Conservation (phyloP, 2,113 vertebrate species). For the Caracal caracal region DNA sequence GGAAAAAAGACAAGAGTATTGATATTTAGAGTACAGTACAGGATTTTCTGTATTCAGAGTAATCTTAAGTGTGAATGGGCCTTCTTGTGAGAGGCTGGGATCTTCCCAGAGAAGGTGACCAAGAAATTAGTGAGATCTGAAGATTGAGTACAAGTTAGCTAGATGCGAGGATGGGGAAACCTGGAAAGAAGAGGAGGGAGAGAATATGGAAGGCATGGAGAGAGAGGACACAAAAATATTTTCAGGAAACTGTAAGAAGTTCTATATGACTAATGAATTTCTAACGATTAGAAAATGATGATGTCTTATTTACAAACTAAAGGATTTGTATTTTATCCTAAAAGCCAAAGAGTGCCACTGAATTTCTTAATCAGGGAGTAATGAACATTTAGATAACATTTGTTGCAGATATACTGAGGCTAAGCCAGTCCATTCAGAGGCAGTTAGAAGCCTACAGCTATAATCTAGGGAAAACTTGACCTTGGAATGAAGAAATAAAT, state of each 20-base stretch:
- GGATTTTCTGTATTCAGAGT: not conserved
- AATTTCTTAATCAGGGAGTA: not conserved
- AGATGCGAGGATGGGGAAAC: not conserved
- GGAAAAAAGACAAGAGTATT: not conserved
- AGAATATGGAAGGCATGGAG: not conserved
- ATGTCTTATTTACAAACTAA: not conserved
- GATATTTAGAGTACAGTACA: not conserved
- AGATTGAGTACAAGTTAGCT: not conserved
- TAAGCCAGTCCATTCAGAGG: not conserved
- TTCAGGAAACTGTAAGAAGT: not conserved
- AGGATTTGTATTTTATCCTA: not conserved
- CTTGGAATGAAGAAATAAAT: not conserved
- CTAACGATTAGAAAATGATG: not conserved
- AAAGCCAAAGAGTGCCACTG: not conserved
- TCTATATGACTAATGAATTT: not conserved
- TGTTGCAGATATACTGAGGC: not conserved
- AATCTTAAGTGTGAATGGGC: not conserved
- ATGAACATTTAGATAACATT: not conserved
- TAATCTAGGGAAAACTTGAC: not conserved
- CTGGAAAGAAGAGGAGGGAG: not conserved
- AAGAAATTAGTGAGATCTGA: not conserved
- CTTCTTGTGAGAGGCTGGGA: not conserved
- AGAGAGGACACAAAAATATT: not conserved
- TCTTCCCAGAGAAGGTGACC: not conserved
- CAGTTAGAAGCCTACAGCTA: rapidly evolving